Conservation (phyloP, 2,888 invertebrate species). For the Meliscaeva auricollis region DNA sequence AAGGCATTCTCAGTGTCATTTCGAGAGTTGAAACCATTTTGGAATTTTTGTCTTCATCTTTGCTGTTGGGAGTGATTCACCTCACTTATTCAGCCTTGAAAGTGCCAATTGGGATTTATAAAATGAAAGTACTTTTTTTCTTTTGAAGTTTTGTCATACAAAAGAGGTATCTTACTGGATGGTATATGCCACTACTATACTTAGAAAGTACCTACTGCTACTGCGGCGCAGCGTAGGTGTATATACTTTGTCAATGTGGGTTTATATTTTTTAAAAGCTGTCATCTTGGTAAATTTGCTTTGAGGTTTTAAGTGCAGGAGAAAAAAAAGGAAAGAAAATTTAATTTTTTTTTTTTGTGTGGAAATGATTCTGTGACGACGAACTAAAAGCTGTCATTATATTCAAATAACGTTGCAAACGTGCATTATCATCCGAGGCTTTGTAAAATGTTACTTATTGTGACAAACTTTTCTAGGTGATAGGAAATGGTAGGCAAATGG, state of each 20-base stretch:
- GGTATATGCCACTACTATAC: neutral
- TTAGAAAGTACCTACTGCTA: too few relatives aligned
- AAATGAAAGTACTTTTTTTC: conserved; percentile 48
- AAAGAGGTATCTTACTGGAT: neutral
- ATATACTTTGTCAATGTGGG: conserved; percentile 7
- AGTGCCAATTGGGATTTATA: conserved; percentile 61
- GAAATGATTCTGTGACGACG: neutral
- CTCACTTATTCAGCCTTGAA: conserved; percentile 38
- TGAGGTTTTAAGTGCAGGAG: conserved; percentile 28
- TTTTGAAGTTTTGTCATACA: conserved; percentile 27
- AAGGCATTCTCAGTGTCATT: conserved; percentile 26
- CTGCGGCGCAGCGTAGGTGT: too few relatives aligned
- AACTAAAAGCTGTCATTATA: neutral
- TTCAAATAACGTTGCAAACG: neutral
- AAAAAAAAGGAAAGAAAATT: neutral
- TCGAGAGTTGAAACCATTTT: conserved; percentile 51
- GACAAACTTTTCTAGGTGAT: too few relatives aligned
- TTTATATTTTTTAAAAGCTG: conserved; percentile 24
- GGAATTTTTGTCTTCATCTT: conserved; percentile 33
- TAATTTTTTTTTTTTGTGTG: neutral
- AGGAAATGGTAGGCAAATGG: too few relatives aligned
- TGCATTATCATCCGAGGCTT: too few relatives aligned
- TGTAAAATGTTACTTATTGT: too few relatives aligned
- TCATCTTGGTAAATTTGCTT: conserved; percentile 16
- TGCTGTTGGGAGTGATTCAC: conserved; percentile 54